Evolutionary conservation across 2,797 vertebrate genomes (phyloP), one percentile per base, ranked within the genome.

Genomic region (Lagorchestes hirsutus): DNA sequence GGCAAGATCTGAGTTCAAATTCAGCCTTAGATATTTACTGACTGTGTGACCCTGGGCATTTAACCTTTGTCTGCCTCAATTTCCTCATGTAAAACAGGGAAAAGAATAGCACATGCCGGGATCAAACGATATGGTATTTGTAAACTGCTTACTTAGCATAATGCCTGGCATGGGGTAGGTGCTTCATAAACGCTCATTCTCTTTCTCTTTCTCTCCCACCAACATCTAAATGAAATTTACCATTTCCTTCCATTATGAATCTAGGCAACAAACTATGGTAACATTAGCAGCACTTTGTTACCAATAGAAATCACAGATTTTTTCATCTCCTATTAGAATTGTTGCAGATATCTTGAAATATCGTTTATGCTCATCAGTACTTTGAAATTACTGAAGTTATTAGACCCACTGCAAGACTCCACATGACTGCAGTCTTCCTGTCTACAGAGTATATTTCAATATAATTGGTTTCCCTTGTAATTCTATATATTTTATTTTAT

Each of bases 401-500:
- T 82, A 82, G n/a, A 74, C 67, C 67, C 67, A 40, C 67, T 82
- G n/a, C n/a, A 2, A 82, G 74, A 82, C 4, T 82, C 13, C 34
- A 24, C 74, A 46, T 40, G 40, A 82, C 46, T 82, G 74, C 74
- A 46, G n/a, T 46, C 40, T 82, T 82, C 40, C 40, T 46, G 8
- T 46, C 74, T 82, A 82, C 74, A 82, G 74, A 82, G 8, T 24
- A 82, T 46, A 82, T 82, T 82, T 46, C 40, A 82, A 82, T 82
- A 82, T 82, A 82, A 82, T 82, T 82, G 74, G 74, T 82, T 82
- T 82, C 74, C 40, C 40, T 82, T 82, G 40, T 82, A 46, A 82
- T 82, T 82, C 74, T 82, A 82, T 46, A 46, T 82, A 82, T 82
- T 82, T 82, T 46, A 82, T 82, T 82, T 82, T 82, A 82, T 82